Evolutionary conservation across 53 echinoderm and acorn worm species (phyloP), one percentile per base, ranked within the genome.

Genomic region (Hippasteria phrygiana): DNA sequence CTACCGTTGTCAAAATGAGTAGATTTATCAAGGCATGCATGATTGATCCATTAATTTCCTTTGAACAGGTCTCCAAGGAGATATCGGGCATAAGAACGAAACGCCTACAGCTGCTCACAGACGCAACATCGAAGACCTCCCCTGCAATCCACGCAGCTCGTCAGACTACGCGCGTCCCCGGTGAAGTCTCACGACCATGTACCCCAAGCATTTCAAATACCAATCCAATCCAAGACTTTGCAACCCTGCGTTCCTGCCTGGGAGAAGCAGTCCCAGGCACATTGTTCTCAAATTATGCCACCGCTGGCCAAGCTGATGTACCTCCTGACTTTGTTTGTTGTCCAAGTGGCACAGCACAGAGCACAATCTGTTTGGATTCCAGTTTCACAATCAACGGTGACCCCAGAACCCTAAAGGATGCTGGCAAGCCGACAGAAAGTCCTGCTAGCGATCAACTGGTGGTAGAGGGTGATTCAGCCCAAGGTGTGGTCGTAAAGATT

Each of bases 21-120:
- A n/a, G n/a, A n/a, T n/a, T n/a, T n/a, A n/a, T n/a, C n/a, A n/a
- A 9, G 6, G 47, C 47, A 47, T 47, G 6, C 7, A 47, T 47
- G 47, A 47, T 47, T 6, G 47, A 47, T 9, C 6, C 13, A 13
- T 47, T n/a, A n/a, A 47, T 66, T 17, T 78, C n/a, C 35, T 26
- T 9, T 78, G 18, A 20, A 37, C 64, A 81, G 81, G 65, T 81
- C 33, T 81, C 81, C 37, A 27, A 17, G 26, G 81, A 81, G 42
- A 45, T 65, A 17, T 43, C n/a, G 8, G 63, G 29, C 28, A 81
- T 81, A 42, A 36, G 81, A 39, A 46, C 27, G 10, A 32, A 32
- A 31, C 40, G 81, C 33, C 64, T 81, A 16, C 81, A 81, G 64
- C 81, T 81, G 41, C 81, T 81, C 13, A 43, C 12, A 26, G 64